phyloP scores from a whole-genome alignment of 2,888 invertebrate genomes.

The Drosophila kuntzei region DNA sequence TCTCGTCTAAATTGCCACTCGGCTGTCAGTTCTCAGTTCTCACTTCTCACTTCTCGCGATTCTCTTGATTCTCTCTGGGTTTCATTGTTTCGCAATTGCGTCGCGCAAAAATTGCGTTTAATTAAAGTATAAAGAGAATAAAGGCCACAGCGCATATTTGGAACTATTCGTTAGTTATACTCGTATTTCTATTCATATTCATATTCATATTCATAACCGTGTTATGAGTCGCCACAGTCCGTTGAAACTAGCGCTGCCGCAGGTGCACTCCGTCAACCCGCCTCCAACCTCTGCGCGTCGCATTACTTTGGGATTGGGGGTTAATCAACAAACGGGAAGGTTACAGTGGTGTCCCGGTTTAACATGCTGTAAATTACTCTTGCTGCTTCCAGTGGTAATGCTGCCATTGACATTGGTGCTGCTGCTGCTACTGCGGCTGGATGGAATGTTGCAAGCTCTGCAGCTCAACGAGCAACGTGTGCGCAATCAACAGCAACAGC shows the following conservation, averaged over 20 bases:
- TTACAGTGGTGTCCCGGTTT: slow-evolving; percentile 85
- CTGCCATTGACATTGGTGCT: slow-evolving; percentile 83
- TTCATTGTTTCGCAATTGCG: slow-evolving; percentile 68
- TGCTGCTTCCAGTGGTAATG: slow-evolving; percentile 85
- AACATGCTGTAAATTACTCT: slow-evolving; percentile 84
- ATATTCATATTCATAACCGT: slow-evolving; percentile 24
- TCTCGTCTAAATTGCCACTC: slow-evolving; percentile 31
- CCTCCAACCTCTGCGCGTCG: slow-evolving; percentile 20
- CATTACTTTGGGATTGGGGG: slow-evolving; percentile 80
- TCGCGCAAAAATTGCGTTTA: slow-evolving; percentile 75
- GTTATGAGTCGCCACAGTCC: slow-evolving; percentile 66
- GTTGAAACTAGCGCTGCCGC: slow-evolving; percentile 69
- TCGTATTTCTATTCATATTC: slow-evolving; percentile 13
- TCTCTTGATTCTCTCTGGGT: slow-evolving; percentile 16
- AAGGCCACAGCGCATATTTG: slow-evolving; percentile 60
- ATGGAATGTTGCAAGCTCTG: slow-evolving; percentile 82
- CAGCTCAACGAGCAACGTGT: slow-evolving; percentile 70
- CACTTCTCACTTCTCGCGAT: slow-evolving; percentile 6
- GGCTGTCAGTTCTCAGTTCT: slow-evolving; percentile 5
- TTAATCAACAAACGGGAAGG: slow-evolving; percentile 84
- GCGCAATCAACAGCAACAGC: slow-evolving; percentile 27
- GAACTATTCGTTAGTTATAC: slow-evolving; percentile 16
- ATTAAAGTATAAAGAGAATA: slow-evolving; percentile 78
- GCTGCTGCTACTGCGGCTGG: slow-evolving; percentile 82
- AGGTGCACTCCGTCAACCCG: slow-evolving; percentile 61